Base-by-base conservation (phyloP, 2,888 invertebrate species). In the Calameuta idolon region DNA sequence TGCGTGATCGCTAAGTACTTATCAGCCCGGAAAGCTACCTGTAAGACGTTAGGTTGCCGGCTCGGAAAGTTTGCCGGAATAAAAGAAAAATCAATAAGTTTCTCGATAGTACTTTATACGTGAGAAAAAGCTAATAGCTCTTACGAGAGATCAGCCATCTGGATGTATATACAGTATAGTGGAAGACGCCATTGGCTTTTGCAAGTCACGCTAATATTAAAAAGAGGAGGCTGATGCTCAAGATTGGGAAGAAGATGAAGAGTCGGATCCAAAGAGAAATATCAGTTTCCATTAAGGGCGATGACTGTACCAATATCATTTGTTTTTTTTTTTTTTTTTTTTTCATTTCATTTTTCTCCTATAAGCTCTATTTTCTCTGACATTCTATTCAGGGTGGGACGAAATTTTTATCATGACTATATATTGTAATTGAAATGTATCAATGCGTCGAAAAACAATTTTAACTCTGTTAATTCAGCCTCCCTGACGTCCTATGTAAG, bases 401-500 rank as follows among this genome's bases (percentile, higher is more conserved):
- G 9, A 9, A 23, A 55, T 1, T 55, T 23, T 11, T 23, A 55
- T 23, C 9, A 55, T 1, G 55, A 55, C 2, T 55, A 1, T 23
- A 55, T 9, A 23, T 55, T 55, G 23, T 23, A 23, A 55, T 55
- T 55, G 55, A 55, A 55, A 55, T 55, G 23, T 15, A 55, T 55
- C 55, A 55, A 55, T 2, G 55, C 23, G 5, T 23, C 15, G 5
- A 55, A 9, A 55, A 55, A 55, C 23, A 9, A 55, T 23, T 55
- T 23, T 23, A 23, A 9, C 55, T 23, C 55, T 55, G 55, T 55
- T 55, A 23, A 23, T 55, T 23, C 9, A 9, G 1, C 55, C 55
- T 55, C 55, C 23, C 23, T 55, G 55, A 55, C 9, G 55, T 55
- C 9, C 55, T 55, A 23, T 78, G 83, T 84, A 85, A 87, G 88